These are phyloP conservation scores for Phyllotreta cruciferae DNA, from an alignment of 2,888 invertebrate genomes.

Conservation along the genomic window DNA sequence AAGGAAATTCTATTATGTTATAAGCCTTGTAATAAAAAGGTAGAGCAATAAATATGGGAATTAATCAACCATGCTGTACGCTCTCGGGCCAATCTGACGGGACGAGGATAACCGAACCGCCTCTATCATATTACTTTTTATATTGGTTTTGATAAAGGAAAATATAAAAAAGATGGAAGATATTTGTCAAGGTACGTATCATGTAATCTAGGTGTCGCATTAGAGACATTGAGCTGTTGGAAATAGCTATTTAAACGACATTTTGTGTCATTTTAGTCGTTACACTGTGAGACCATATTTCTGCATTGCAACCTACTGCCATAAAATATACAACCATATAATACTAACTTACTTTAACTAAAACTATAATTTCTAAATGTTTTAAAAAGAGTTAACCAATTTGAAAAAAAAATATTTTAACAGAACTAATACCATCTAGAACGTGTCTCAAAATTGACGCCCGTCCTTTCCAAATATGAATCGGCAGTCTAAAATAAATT, in stretches of 20 bases:
- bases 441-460: no score
- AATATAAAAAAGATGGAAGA: slow-evolving; percentile 19
- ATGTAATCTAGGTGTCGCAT: background rate
- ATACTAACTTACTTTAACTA: no score
- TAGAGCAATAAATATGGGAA: slow-evolving; percentile 29
- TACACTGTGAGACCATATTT: background rate
- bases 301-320: background rate
- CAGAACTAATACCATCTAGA: no score
- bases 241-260: background rate
- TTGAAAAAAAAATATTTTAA: no score
- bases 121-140: slow-evolving; percentile 32
- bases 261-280: background rate
- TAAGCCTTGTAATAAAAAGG: slow-evolving; percentile 31
- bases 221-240: background rate
- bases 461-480: no score
- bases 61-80: slow-evolving; percentile 30
- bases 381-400: no score
- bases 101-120: slow-evolving; percentile 22
- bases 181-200: slow-evolving; percentile 13
- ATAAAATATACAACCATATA: no score
- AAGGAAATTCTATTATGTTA: slow-evolving; percentile 27
- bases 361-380: no score
- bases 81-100: slow-evolving; percentile 21
- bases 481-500: no score
- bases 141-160: slow-evolving; percentile 27